Percentiles rank a stretch among this genome's conserved stretches.
phyloP scores from a whole-genome alignment of 1,140 invertebrate species.

The Oryctes rhinoceros region DNA sequence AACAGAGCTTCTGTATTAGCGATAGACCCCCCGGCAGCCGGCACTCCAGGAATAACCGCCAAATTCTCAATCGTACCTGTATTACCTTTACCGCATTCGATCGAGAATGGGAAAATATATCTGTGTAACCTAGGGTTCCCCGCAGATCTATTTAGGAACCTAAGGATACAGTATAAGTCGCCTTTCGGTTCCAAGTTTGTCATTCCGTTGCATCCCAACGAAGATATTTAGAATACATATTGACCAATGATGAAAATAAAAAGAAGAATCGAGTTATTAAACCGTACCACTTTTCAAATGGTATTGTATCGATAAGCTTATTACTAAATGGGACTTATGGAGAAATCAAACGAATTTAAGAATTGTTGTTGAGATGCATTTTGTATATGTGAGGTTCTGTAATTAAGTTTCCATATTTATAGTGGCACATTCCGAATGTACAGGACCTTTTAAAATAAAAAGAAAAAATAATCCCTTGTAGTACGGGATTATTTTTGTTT shows the following conservation, averaged over 20 bases:
- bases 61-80: slow-evolving; percentile 81
- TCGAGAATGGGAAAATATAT: slow-evolving; percentile 81
- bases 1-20: slow-evolving; percentile 82
- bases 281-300: not conserved
- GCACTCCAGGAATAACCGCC: slow-evolving; percentile 71
- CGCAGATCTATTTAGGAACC: slow-evolving; percentile 76
- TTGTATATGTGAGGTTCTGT: no score
- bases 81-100: slow-evolving; percentile 76
- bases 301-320: not conserved
- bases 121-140: slow-evolving; percentile 88
- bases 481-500: no score
- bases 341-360: not conserved
- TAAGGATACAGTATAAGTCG: slow-evolving; percentile 82
- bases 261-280: not conserved
- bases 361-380: no score
- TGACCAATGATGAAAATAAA: not conserved
- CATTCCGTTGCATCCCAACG: slow-evolving; percentile 80
- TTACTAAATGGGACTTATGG: not conserved
- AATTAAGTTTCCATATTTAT: no score
- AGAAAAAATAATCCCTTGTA: no score
- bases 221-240: slow-evolving; percentile 42
- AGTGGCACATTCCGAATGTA: no score
- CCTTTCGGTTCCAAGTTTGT: slow-evolving; percentile 90
- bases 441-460: no score
- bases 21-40: slow-evolving; percentile 79